phyloP scores from a whole-genome alignment of 1,140 invertebrate species.

The Semibalanus balanoides region DNA sequence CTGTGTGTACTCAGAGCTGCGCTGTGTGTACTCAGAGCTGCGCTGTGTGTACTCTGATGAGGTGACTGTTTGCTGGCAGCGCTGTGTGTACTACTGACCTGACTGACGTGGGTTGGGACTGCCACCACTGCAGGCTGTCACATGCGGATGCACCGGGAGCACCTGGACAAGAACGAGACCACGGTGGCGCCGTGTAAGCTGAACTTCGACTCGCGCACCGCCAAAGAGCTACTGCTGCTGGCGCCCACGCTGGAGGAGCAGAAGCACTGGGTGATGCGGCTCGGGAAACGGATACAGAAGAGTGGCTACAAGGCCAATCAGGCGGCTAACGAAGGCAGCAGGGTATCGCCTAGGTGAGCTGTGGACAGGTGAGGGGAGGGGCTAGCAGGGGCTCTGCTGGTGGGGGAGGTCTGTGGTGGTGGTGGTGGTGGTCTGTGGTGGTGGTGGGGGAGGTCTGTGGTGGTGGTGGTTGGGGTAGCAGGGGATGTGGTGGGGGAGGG shows the following conservation, averaged over 20 bases:
- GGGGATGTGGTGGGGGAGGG: no score
- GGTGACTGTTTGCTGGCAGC: no score
- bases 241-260: constrained; percentile 73
- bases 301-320: constrained; percentile 68
- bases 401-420: no score
- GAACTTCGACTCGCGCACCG: constrained; percentile 81
- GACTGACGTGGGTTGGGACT: no score
- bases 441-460: no score
- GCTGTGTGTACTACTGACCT: neutral
- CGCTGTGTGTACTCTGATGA: no score
- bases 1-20: no score
- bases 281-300: constrained; percentile 84
- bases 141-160: constrained; percentile 91
- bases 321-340: constrained; percentile 4
- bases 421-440: no score
- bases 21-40: no score
- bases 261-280: constrained; percentile 75
- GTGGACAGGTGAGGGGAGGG: neutral
- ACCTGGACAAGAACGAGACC: constrained; percentile 66
- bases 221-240: constrained; percentile 78
- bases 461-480: no score
- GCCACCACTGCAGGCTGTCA: constrained; percentile 59
- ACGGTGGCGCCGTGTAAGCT: constrained; percentile 77
- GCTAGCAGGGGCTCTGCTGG: no score
- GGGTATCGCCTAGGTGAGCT: neutral